Percentiles rank a stretch among this genome's conserved stretches.
phyloP scores from a whole-genome alignment of 2,888 invertebrate species.

The Drosophila lutescens region DNA sequence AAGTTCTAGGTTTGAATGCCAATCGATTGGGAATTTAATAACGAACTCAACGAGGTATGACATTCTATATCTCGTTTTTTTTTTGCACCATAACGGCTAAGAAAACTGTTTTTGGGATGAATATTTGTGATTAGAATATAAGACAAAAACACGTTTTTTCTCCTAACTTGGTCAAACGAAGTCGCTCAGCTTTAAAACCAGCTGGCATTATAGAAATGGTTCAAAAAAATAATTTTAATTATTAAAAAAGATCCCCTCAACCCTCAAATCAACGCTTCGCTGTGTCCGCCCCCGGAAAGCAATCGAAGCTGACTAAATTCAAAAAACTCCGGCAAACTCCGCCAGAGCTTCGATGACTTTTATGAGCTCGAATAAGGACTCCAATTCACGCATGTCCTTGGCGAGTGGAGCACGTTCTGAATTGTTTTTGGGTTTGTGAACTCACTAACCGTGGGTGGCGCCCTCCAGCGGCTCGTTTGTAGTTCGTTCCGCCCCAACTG shows the following conservation, averaged over 20 bases:
- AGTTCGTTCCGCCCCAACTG: constrained; percentile 5
- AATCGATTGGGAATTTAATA: no score
- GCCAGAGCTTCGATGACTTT: constrained; percentile 56
- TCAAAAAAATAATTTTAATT: background rate
- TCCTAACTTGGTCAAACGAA: no score
- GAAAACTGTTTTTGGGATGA: no score
- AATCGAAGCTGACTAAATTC: constrained; percentile 51
- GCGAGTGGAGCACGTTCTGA: constrained; percentile 28
- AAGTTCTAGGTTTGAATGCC: no score
- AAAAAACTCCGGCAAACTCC: constrained; percentile 52
- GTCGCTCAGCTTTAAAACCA: no score
- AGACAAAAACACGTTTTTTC: no score
- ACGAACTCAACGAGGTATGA: no score
- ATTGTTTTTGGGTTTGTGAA: constrained; percentile 38
- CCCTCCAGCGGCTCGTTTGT: constrained; percentile 25
- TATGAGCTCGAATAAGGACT: constrained; percentile 20
- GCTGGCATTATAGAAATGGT: no score
- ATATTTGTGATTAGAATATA: no score
- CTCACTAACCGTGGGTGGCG: constrained; percentile 36
- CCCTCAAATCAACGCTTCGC: constrained; percentile 6
- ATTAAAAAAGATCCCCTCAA: background rate
- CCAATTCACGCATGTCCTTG: constrained; percentile 75
- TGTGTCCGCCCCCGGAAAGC: constrained; percentile 50
- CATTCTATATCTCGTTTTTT: no score
- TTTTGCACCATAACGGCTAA: no score